Base-by-base conservation (phyloP, 53 echinoderm and acorn worm genomes). In the Temnopleurus reevesii region DNA sequence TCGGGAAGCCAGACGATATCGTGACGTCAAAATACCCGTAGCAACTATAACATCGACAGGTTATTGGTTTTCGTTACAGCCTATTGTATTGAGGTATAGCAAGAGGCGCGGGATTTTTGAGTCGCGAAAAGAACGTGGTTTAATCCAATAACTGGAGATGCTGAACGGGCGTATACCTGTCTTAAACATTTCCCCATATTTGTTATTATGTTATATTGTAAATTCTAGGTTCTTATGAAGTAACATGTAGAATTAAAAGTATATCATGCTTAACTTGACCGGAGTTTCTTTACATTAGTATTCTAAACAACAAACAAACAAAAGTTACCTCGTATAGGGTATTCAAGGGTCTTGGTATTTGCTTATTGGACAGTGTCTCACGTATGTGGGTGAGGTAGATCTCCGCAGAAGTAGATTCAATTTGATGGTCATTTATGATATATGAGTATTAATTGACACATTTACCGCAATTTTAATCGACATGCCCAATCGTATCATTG, bases 61-160 rank as follows among this genome's bases (percentile, higher is more conserved):
- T 19, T 9, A 71, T 38, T 71, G 41, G n/a, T n/a, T n/a, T 71
- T 71, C 12, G n/a, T 12, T 1, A n/a, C 41, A 41, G 71, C n/a
- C 71, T 71, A n/a, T 63, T 41, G 71, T 71, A 71, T 27, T n/a
- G 6, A n/a, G 71, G 6, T 29, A 63, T 33, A 34, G 41, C 63
- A 18, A 71, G 21, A n/a, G 4, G 41, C 71, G 71, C 71, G 71
- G 41, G 71, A 71, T 71, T 71, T 71, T 71, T 41, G 71, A 71
- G 43, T 41, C 71, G 28, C 24, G 18, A 8, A n/a, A n/a, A 56
- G 63, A 4, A 31, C 33, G 5, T 41, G 41, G 19, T n/a, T 38
- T 71, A 41, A 36, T 15, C 21, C 4, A 36, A 38, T 7, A 26
- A 24, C 3, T 25, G 10, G n/a, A n/a, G n/a, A n/a, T n/a, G n/a